Conservation (phyloP, 2,888 invertebrate genomes). For the Drosophila nr. fundita region DNA sequence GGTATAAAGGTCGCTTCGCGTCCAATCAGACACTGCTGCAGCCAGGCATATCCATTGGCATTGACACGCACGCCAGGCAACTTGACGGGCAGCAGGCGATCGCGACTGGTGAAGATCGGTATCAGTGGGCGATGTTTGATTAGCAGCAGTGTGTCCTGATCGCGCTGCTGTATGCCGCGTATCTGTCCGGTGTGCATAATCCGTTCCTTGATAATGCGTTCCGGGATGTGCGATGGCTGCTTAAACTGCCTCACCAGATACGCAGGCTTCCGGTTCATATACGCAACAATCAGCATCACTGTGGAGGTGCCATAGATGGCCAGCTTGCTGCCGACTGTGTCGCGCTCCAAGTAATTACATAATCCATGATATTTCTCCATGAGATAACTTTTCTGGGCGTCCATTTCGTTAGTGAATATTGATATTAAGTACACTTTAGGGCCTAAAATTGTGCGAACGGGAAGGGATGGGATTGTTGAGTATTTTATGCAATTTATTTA, state of each 20-base stretch:
- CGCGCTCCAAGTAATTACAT: slow-evolving; percentile 81
- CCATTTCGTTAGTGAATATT: slow-evolving; percentile 52
- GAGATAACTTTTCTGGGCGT: slow-evolving; percentile 50
- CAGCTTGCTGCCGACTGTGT: slow-evolving; percentile 76
- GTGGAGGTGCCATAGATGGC: slow-evolving; percentile 79
- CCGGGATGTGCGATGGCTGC: slow-evolving; percentile 81
- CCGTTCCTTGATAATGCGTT: slow-evolving; percentile 78
- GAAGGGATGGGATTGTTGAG: slow-evolving; percentile 34
- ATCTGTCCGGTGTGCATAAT: slow-evolving; percentile 80
- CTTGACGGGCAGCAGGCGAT: slow-evolving; percentile 76
- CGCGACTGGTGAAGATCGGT: slow-evolving; percentile 75
- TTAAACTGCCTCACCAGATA: slow-evolving; percentile 82
- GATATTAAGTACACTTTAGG: slow-evolving; percentile 51
- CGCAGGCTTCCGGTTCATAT: slow-evolving; percentile 78
- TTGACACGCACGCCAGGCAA: slow-evolving; percentile 83
- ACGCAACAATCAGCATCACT: slow-evolving; percentile 77
- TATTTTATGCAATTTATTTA: slow-evolving; percentile 57
- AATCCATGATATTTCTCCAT: slow-evolving; percentile 74
- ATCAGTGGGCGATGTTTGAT: slow-evolving; percentile 78
- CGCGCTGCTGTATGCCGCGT: slow-evolving; percentile 74
- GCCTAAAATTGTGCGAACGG: slow-evolving; percentile 54
- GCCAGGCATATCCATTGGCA: slow-evolving; percentile 85
- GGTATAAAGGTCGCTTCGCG: slow-evolving; percentile 85
- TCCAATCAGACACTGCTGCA: slow-evolving; percentile 85
- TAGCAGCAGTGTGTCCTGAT: slow-evolving; percentile 77